Evolutionary conservation across 2,797 vertebrate genomes (phyloP), one percentile per base, ranked within the genome.

Genomic region (Amblyopsis hoosieri): DNA sequence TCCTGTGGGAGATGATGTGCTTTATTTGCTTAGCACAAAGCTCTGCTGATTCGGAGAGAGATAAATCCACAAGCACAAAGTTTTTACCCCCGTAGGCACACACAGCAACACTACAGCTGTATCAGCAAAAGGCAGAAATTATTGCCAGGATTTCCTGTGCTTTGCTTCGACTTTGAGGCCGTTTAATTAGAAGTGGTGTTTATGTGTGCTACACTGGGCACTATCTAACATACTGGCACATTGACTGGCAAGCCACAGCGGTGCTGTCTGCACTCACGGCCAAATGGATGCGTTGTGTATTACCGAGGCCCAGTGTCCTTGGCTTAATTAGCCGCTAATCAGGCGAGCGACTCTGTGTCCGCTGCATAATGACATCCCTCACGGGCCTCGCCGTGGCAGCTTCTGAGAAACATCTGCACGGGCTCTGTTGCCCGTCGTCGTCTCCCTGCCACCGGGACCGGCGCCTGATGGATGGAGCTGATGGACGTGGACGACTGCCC

Each of bases 291-390:
- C 57, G 7, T 64, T 48, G 63, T 70, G 65, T 66, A 66, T 74
- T 62, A 60, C 72, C 13, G 60, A 0, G 37, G 78, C 78, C 72
- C 78, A 57, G 77, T 83, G 89, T 90, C 87, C 90, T 89, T 88
- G 86, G 88, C 86, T 87, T 81, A 86, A 90, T 87, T 84, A 87
- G 75, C 80, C 6, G 49, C 83, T 90, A 88, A 91, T 88, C 84
- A 87, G 84, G 80, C 62, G 72, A 83, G 82, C 81, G 81, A 86
- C 86, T 81, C 66, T 83, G 78, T 79, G 82, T 87, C 75, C 57
- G 54, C 73, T 54, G 2, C 64, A 50, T 88, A 88, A 88, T 85
- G 84, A 86, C 83, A 84, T 87, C 85, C 87, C 86, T 85, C 3
- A 64, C 76, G 86, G 75, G 76, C 47, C 64, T 37, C 68, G 73